Percentiles rank a stretch among this genome's conserved stretches.
phyloP scores from a whole-genome alignment of 2,113 vertebrate species.

The Micronisus gabar region DNA sequence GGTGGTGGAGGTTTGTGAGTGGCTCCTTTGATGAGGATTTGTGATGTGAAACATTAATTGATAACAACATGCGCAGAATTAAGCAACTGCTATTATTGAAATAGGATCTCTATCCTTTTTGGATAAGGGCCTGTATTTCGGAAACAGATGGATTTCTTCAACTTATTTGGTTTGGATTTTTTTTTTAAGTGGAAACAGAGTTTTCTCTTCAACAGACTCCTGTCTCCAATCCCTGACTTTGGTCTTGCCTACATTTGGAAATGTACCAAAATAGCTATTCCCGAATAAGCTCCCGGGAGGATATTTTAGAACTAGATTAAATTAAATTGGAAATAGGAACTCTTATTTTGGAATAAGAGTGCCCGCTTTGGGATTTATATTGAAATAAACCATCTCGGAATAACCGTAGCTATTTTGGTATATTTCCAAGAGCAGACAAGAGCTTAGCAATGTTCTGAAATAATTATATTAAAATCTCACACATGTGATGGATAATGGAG shows the following conservation, averaged over 20 bases:
- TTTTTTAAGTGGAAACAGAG: not conserved
- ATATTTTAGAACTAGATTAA: constrained; percentile 51
- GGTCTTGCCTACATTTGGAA: constrained; percentile 17
- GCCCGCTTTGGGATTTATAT: constrained; percentile 37
- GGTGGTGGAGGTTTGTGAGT: not conserved
- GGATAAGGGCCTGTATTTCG: not conserved
- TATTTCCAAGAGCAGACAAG: constrained; percentile 23
- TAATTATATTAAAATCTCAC: constrained; percentile 31
- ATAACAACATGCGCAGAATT: not conserved
- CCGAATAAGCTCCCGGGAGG: constrained; percentile 28
- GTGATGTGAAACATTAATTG: not conserved
- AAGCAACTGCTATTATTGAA: not conserved
- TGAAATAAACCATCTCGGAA: constrained; percentile 21
- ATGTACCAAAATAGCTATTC: constrained; percentile 27
- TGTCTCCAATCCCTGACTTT: not conserved
- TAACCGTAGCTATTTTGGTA: constrained; percentile 46
- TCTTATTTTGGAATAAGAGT: constrained; percentile 46
- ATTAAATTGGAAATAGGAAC: constrained; percentile 41
- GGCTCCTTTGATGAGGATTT: not conserved
- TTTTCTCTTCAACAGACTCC: not conserved
- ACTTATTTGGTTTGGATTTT: not conserved
- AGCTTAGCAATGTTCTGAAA: constrained; percentile 20
- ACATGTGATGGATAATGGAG: not conserved
- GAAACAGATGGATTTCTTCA: not conserved
- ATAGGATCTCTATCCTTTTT: not conserved